Percentiles rank a stretch among this genome's conserved stretches.
Conservation (phyloP, 2,888 invertebrate species). For the Caenorhabditis doughertyi region DNA sequence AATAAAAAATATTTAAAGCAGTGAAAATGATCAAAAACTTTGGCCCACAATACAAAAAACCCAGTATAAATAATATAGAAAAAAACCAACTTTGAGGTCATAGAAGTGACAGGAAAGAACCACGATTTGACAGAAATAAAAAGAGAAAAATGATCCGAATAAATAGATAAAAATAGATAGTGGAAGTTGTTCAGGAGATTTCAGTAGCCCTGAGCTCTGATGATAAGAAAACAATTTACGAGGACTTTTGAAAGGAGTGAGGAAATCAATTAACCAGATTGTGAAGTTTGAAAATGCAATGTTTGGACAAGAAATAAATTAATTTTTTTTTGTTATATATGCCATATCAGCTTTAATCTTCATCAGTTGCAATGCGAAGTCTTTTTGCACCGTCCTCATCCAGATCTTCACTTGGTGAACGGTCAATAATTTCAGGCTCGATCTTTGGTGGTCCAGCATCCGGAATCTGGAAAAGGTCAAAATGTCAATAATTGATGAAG, state of each 20-base stretch:
- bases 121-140: conserved; percentile 5
- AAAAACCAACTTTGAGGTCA: not conserved
- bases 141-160: not conserved
- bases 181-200: too few species aligned
- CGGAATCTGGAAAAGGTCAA: conserved; percentile 34
- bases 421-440: conserved; percentile 37
- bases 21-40: not conserved
- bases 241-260: not conserved
- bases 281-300: conserved; percentile 14
- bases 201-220: conserved; percentile 15
- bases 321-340: conserved; percentile 5
- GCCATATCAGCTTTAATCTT: conserved; percentile 50
- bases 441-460: conserved; percentile 47
- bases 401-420: conserved; percentile 56
- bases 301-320: conserved; percentile 23
- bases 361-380: conserved; percentile 73
- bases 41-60: not conserved
- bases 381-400: conserved; percentile 69
- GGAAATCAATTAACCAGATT: not conserved
- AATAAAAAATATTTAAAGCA: not conserved
- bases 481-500: conserved; percentile 21
- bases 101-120: conserved; percentile 17
- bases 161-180: not conserved
- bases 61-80: not conserved
- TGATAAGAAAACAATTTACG: too few species aligned